Evolutionary conservation across 2,888 invertebrate species (phyloP), one percentile per base, ranked within the genome.

Genomic region (Eulithis testata): DNA sequence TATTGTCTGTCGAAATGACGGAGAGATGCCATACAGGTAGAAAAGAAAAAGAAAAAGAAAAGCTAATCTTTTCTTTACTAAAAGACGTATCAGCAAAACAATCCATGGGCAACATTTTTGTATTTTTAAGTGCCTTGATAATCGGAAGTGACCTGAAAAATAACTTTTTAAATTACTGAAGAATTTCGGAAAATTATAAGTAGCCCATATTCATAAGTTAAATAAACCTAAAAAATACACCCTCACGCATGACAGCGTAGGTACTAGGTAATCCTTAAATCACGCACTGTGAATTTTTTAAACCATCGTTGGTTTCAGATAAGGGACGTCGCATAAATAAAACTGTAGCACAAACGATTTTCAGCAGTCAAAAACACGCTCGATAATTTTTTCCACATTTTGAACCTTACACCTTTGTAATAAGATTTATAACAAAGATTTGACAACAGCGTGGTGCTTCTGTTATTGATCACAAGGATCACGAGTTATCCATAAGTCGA

Each of bases 261-360:
- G 21, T 21, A 21, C n/a, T n/a, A n/a, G n/a, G n/a, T 47, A 14
- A 47, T 14, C 8, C 47, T 47, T 9, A 9, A 21, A 49, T 49
- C 49, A 11, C 21, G 21, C 4, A 49, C 31, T 44, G 51, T 14
- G 7, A 11, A 43, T 62, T 49, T 55, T 61, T 58, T 61, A 62
- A 44, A 61, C 40, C 59, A 59, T 40, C 54, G 62, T 51, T 45
- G 62, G 50, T 6, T 58, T 47, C 31, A 53, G 55, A 54, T 62
- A 62, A 51, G 55, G 11, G 58, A 37, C 49, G 45, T 50, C 57
- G 36, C 65, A 65, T 65, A 61, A 65, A 65, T 61, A 61, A 57
- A 58, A 54, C 47, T 52, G 49, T 58, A 61, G 50, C 61, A 53
- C 58, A 51, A 47, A 51, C 62, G 57, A 54, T 65, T 65, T 66